phyloP scores from a whole-genome alignment of 2,888 invertebrate species.

The Coenonympha glycerion region DNA sequence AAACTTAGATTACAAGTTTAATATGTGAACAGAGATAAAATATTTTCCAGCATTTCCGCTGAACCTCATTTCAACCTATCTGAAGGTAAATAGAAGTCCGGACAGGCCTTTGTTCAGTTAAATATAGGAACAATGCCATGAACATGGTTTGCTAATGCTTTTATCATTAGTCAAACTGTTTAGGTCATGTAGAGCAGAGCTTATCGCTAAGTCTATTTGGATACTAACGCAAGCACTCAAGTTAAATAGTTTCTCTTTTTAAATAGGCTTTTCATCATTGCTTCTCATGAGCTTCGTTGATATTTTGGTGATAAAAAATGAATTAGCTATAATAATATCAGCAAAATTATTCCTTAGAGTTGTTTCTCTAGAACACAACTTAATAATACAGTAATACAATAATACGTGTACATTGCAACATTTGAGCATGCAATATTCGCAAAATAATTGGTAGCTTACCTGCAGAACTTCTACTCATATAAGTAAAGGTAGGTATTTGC shows the following conservation, averaged over 20 bases:
- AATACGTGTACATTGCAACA: background rate
- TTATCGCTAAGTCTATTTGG: constrained; percentile 3
- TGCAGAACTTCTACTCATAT: no score
- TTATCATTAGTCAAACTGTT: background rate
- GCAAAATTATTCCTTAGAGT: no score
- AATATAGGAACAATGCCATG: background rate
- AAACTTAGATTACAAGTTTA: no score
- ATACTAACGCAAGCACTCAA: background rate
- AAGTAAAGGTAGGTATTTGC: background rate
- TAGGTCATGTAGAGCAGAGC: background rate
- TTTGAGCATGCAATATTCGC: background rate
- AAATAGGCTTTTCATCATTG: background rate
- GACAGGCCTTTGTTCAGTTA: background rate
- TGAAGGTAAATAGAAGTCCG: background rate
- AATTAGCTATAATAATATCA: no score
- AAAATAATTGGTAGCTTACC: background rate
- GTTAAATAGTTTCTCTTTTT: background rate
- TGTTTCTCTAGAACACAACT: no score
- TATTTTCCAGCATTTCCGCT: no score
- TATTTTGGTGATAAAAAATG: no score
- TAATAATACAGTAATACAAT: no score
- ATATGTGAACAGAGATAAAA: no score
- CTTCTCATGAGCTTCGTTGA: no score
- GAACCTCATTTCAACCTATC: background rate
- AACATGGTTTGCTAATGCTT: background rate